Percentiles rank a stretch among this genome's conserved stretches.
phyloP scores from a whole-genome alignment of 2,888 invertebrate species.

The Vesta saturnalis region DNA sequence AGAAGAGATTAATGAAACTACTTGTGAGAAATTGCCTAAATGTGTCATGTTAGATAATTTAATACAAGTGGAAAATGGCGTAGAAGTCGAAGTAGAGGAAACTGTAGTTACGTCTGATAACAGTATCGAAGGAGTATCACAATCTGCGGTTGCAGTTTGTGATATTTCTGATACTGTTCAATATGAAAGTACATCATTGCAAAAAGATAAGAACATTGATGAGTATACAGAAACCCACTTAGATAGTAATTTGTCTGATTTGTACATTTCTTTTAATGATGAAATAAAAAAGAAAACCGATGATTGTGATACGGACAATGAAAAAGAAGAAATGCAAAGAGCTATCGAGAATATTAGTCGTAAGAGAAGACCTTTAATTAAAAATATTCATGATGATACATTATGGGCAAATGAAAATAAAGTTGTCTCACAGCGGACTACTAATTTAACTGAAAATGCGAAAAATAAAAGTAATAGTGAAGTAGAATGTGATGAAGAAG shows the following conservation, averaged over 20 bases:
- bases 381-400: constrained; percentile 50
- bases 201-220: no score
- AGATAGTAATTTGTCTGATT: background rate
- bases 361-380: constrained; percentile 57
- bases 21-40: background rate
- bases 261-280: constrained; percentile 26
- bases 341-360: constrained; percentile 58
- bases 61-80: background rate
- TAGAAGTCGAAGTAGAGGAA: no score
- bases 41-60: constrained; percentile 4
- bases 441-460: constrained; percentile 8
- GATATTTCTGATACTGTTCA: no score
- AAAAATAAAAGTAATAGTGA: background rate
- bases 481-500: background rate
- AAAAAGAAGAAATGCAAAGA: constrained; percentile 59
- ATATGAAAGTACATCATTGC: no score
- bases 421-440: constrained; percentile 27
- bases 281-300: constrained; percentile 34
- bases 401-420: constrained; percentile 44
- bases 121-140: no score
- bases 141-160: no score
- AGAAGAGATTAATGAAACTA: no score
- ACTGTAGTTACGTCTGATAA: no score
- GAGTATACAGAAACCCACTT: no score
- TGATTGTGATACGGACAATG: constrained; percentile 52